Evolutionary conservation across 2,113 vertebrate genomes (phyloP), one percentile per base, ranked within the genome.

Genomic region (Rhabdornis inornatus): DNA sequence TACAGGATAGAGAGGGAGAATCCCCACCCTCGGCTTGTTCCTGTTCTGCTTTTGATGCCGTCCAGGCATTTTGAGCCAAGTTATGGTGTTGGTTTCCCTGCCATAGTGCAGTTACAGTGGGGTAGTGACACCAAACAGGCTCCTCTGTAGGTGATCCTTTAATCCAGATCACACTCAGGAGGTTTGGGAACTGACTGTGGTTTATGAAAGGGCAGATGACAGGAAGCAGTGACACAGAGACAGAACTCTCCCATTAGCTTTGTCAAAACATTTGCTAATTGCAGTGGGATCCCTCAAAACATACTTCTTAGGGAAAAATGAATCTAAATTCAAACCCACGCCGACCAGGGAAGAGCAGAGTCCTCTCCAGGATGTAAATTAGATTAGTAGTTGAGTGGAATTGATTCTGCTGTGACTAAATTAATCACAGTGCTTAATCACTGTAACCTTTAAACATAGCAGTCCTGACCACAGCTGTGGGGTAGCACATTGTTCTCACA

Each of bases 361-460:
- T 95, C 88, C 86, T 96, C 92, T 92, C 87, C 89, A 72, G 85
- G 96, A 98, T 97, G 97, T 96, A 97, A 98, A 97, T 98, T 90
- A 93, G 96, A 96, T 98, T 97, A 98, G 97, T 97, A 97, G 97
- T 97, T 98, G 98, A 99, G 98, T 98, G 97, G 97, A 99, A 99
- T 99, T 98, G 98, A 99, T 99, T 99, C 97, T 98, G 89, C 96
- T 97, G 97, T 97, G 98, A 98, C 98, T 98, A 98, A 99, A 99
- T 99, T 98, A 99, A 99, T 99, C 98, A 98, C 97, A 94, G 96
- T 95, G 95, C 98, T 98, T 98, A 99, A 99, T 99, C 98, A 97
- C 96, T 97, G 95, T 97, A 97, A 97, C 97, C 98, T 98, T 98
- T 97, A 97, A 97, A 93, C 90, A 93, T 2, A 85, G 86, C 94